Base-by-base conservation (phyloP, 1,140 invertebrate genomes). In the Archivesica marissinica region DNA sequence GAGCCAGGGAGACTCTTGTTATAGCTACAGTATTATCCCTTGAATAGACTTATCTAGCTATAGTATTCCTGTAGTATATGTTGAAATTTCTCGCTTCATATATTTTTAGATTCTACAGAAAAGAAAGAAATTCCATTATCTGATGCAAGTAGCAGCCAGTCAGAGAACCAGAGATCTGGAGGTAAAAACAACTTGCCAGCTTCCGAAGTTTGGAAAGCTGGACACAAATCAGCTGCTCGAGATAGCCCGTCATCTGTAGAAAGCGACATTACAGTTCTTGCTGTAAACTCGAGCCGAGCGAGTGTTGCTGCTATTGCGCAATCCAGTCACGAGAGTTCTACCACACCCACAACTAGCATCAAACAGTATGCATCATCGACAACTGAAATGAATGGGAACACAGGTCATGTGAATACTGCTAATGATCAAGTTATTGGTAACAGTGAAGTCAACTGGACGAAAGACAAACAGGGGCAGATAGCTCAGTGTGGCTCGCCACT, bases 201-300 rank as follows among this genome's bases (percentile, higher is more conserved):
- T 72, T 87, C 85, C 35, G 87, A 88, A 25, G 52, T 88, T 0
- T 66, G 30, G 23, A 86, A 75, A 23, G 47, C 70, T 52, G 47
- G 41, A 0, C n/a, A 52, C 2, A 30, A 50, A 52, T 47, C 56
- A 7, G 41, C 6, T 28, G 38, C 41, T 15, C 33, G 20, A 17
- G 81, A 78, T 39, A 80, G 77, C 35, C 47, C 50, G 11, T 68
- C 86, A 1, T 92, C 91, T 25, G 85, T 83, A 11, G 92, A 91
- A 15, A 93, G 93, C 90, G 93, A 93, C 68, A 92, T 93, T 6
- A 91, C 92, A 9, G 88, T 93, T 41, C 70, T 93, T 20, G 38
- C 30, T 25, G 90, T 88, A 30, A 89, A 91, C 54, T 89, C 90
- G 11, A 93, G 92, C 86, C 83, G 89, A 39, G 88, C 84, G 54